phyloP scores from a whole-genome alignment of 2,113 vertebrate genomes.

The Alectura lathami region DNA sequence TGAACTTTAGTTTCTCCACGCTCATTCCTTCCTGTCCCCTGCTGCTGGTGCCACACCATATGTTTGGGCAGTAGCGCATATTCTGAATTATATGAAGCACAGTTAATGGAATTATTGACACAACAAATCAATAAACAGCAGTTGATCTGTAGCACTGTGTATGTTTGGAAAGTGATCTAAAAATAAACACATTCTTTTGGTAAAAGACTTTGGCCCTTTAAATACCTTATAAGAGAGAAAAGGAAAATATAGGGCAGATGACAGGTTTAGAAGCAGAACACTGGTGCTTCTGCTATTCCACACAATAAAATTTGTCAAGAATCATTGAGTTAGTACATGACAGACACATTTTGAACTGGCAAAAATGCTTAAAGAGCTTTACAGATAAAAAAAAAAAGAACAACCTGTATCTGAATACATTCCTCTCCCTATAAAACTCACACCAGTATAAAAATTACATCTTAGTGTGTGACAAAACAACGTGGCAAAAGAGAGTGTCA shows the following conservation, averaged over 20 bases:
- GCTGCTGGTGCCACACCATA: slow-evolving; percentile 40
- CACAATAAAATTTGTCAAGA: neutral
- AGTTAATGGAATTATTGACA: slow-evolving; percentile 64
- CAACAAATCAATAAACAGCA: slow-evolving; percentile 68
- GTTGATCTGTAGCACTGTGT: slow-evolving; percentile 20
- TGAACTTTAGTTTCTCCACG: slow-evolving; percentile 54
- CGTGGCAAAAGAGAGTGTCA: neutral
- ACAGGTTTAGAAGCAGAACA: neutral
- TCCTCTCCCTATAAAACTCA: neutral
- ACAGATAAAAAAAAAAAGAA: neutral
- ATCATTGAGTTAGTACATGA: accelerated
- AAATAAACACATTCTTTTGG: slow-evolving; percentile 56
- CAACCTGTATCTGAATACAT: neutral
- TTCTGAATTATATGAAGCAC: slow-evolving; percentile 47
- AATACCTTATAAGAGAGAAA: slow-evolving; percentile 13
- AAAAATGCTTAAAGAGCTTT: neutral
- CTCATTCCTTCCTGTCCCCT: slow-evolving; percentile 40
- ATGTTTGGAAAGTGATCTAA: slow-evolving; percentile 58
- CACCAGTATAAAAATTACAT: neutral
- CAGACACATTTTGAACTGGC: neutral
- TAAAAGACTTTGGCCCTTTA: slow-evolving; percentile 12
- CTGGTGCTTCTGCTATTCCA: neutral
- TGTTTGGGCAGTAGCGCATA: slow-evolving; percentile 46
- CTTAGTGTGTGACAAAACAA: neutral
- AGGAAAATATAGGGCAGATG: neutral